A percentile compares a stretch with the other conserved stretches of the same genome.
These are phyloP conservation scores for Aramus guarauna DNA, from an alignment of 2,113 vertebrate genomes.

Conservation along the genomic window DNA sequence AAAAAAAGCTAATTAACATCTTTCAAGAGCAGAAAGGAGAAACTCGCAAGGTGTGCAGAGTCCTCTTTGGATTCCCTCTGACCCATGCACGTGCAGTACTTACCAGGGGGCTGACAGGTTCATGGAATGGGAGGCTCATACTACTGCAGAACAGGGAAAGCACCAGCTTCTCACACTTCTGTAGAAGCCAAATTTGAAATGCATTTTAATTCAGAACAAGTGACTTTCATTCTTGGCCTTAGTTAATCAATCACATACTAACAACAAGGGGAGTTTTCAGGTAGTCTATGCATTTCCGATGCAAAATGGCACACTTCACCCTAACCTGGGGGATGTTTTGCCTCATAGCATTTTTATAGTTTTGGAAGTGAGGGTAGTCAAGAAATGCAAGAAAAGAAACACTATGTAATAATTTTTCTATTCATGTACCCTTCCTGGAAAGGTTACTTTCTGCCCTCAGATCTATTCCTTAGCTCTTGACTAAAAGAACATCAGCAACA, in stretches of 20 bases:
- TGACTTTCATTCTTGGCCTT: neutral
- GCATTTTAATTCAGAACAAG: neutral
- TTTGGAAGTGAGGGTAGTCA: neutral
- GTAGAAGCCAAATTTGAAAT: slow-evolving; percentile 47
- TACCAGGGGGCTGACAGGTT: slow-evolving; percentile 95
- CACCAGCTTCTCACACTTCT: slow-evolving; percentile 95
- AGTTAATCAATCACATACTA: neutral
- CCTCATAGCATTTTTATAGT: neutral
- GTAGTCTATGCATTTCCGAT: neutral
- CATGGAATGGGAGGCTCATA: slow-evolving; percentile 94
- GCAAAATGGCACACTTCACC: neutral
- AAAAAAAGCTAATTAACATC: neutral
- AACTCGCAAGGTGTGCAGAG: rapidly evolving
- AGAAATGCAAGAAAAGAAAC: neutral
- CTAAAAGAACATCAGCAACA: neutral
- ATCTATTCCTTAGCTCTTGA: neutral
- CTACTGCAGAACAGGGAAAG: slow-evolving; percentile 90
- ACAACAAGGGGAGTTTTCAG: neutral
- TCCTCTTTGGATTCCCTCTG: neutral
- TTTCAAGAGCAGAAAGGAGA: neutral
- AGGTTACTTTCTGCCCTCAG: neutral
- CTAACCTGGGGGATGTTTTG: rapidly evolving
- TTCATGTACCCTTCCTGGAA: neutral
- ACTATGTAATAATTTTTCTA: neutral
- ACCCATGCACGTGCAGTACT: neutral